Conservation (phyloP, 2,888 invertebrate species). For the Temnothorax ravouxi region DNA sequence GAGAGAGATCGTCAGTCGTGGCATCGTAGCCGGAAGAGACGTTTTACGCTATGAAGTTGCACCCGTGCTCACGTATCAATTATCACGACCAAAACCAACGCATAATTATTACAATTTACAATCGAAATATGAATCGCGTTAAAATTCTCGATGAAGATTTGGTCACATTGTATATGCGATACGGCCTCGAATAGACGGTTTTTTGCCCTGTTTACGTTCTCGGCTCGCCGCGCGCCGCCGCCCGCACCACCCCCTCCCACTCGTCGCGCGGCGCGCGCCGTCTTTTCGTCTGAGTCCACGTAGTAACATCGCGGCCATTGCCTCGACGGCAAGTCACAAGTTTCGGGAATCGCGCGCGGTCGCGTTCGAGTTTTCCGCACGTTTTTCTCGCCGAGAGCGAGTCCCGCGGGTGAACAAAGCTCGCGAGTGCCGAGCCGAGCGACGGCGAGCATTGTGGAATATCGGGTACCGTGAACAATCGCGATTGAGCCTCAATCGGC, state of each 20-base stretch:
- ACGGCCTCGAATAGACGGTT: not conserved
- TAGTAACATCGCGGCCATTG: not conserved
- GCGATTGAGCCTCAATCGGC: not conserved
- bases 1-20: too few relatives aligned
- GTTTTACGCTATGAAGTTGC: not conserved
- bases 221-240: not conserved
- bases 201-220: not conserved
- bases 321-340: not conserved
- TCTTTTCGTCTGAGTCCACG: not conserved
- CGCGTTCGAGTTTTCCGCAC: too few relatives aligned
- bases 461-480: not conserved
- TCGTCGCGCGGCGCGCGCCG: not conserved
- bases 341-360: not conserved
- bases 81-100: not conserved
- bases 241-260: too few relatives aligned
- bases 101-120: not conserved
- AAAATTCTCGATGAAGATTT: not conserved
- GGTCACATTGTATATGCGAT: not conserved
- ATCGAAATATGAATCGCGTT: not conserved
- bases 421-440: not conserved
- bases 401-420: not conserved
- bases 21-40: not conserved
- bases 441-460: not conserved
- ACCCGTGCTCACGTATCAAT: not conserved
- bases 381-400: not conserved